Base-by-base conservation (phyloP, 2,888 invertebrate genomes). In the Rhagium mordax region DNA sequence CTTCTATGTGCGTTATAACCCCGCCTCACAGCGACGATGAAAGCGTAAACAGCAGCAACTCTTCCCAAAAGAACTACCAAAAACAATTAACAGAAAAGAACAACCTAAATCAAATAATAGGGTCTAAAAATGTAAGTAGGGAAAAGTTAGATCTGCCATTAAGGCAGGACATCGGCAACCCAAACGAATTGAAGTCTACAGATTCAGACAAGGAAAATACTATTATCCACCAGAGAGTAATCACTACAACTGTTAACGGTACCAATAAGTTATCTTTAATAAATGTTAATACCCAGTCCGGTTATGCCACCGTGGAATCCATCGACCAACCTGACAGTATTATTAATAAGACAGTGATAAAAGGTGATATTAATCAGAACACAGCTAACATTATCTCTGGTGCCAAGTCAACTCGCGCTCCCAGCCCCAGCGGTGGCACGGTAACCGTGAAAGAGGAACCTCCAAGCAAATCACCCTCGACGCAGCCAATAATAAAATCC, bases 1-100 rank as follows among this genome's bases (percentile, higher is more conserved):
- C 97, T 0, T 96, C 96, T 4, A 95, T 97, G 94, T 97, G 96
- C 87, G 95, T 96, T 2, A 96, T 96, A 62, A 96, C 96, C 15
- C 96, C 96, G 3, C 93, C 94, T 0, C 94, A 94, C 74, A 96
- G 96, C 76, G 96, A 96, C 81, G 96, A 96, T 83, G 96, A 96
- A 86, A 93, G 92, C 78, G 90, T 91, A 73, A 86, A 81, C 82
- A 89, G 85, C 74, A 76, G 77, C 60, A 81, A 77, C 62, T 80
- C 79, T 5, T 81, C 80, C 3, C 73, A 79, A 24, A 82, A 82
- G 24, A 79, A 80, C 66, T 70, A 74, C 69, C 51, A 74, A 33
- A 70, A 81, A 60, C 65, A 77, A 72, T 27, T 76, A 60, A 69
- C 81, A 57, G 79, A 84, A 66, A 83, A 70, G 74, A 84, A 77